These are phyloP conservation scores for Rhinoraja longicauda DNA, from an alignment of 2,797 vertebrate genomes.

Conservation along the genomic window DNA sequence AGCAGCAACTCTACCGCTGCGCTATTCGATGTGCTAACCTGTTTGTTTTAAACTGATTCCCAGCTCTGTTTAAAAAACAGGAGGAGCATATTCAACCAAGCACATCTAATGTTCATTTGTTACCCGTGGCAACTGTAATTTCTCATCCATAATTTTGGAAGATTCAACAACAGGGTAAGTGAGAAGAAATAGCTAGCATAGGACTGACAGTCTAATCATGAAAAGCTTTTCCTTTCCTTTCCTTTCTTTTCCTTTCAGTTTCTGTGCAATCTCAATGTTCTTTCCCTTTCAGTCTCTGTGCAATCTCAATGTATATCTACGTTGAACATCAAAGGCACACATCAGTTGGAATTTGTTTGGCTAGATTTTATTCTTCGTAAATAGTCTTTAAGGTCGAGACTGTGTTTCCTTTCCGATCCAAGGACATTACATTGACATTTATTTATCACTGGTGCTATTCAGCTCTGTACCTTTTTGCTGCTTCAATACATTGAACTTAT, in stretches of 20 bases:
- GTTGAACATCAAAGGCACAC: neutral
- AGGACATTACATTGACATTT: neutral
- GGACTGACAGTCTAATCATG: conserved; percentile 8
- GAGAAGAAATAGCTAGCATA: neutral
- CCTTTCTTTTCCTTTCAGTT: neutral
- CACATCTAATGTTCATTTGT: neutral
- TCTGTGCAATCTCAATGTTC: neutral
- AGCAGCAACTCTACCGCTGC: too few species aligned
- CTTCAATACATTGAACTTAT: neutral
- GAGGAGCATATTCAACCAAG: neutral
- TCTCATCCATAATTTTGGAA: conserved; percentile 22
- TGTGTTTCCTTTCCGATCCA: neutral
- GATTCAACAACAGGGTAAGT: neutral
- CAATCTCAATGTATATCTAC: neutral
- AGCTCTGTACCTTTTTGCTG: neutral
- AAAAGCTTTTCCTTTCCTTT: too few species aligned
- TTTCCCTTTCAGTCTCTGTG: neutral
- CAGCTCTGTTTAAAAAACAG: neutral
- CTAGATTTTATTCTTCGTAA: neutral
- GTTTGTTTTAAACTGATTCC: neutral
- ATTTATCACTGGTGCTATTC: neutral
- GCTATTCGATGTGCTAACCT: neutral
- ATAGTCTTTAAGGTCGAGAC: neutral
- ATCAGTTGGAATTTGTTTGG: conserved; percentile 1
- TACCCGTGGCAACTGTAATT: neutral